Percentiles rank a stretch among this genome's conserved stretches.
Conservation (phyloP, 2,888 invertebrate species). For the Allacma fusca region DNA sequence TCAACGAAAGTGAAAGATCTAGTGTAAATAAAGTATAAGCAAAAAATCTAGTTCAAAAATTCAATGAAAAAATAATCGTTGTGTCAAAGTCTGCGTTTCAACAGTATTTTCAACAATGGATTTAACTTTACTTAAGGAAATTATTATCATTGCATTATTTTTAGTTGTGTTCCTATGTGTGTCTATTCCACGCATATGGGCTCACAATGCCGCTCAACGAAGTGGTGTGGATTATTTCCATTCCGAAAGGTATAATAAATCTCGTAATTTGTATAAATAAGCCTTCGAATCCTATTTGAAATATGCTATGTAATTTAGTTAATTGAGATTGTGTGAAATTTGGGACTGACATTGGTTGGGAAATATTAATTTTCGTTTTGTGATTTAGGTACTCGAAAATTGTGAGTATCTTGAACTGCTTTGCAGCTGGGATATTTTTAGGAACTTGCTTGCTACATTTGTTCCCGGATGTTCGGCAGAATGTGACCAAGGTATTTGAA, state of each 20-base stretch:
- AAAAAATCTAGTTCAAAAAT: no score
- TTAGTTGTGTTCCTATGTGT: conserved; percentile 56
- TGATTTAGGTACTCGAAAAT: conserved; percentile 53
- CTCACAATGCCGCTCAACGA: conserved; percentile 49
- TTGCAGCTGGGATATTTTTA: conserved; percentile 60
- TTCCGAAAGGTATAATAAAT: conserved; percentile 52
- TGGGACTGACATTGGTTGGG: neutral
- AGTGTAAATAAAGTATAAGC: no score
- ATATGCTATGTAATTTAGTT: neutral
- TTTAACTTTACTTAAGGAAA: conserved; percentile 55
- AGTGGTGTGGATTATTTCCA: conserved; percentile 58
- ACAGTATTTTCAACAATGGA: conserved; percentile 49
- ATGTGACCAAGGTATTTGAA: conserved; percentile 48
- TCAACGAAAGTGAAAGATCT: no score
- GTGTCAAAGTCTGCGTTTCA: neutral
- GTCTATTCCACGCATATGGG: conserved; percentile 55
- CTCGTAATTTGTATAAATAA: neutral
- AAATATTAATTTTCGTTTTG: neutral
- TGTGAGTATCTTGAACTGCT: conserved; percentile 59
- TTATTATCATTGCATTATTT: conserved; percentile 56
- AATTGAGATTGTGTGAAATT: neutral
- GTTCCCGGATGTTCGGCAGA: conserved; percentile 59
- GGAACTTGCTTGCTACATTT: conserved; percentile 60
- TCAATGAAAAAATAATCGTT: no score
- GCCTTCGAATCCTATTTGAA: neutral